phyloP scores from a whole-genome alignment of 1,140 invertebrate species.

The Pogonomyrmex californicus region DNA sequence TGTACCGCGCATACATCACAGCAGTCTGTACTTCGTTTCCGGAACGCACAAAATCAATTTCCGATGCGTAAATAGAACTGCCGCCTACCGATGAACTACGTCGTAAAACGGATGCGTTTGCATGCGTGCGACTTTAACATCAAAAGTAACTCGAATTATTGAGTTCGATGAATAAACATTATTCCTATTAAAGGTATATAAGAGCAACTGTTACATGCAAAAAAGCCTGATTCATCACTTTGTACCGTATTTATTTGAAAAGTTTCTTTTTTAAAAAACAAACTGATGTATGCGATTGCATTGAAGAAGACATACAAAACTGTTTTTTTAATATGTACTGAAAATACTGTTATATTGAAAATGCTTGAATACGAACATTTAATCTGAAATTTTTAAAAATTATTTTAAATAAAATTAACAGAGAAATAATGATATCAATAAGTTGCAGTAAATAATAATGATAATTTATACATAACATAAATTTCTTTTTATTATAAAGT shows the following conservation, averaged over 20 bases:
- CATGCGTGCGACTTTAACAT: slow-evolving; percentile 20
- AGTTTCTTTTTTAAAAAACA: no score
- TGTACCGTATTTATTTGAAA: background rate
- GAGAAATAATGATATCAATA: no score
- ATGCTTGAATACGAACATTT: no score
- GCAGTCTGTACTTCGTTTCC: slow-evolving; percentile 56
- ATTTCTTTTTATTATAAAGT: no score
- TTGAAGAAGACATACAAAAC: no score
- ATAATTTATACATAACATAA: no score
- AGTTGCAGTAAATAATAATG: no score
- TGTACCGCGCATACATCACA: slow-evolving; percentile 25
- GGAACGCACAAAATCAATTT: slow-evolving; percentile 65
- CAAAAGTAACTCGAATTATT: slow-evolving; percentile 13
- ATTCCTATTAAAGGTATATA: slow-evolving; percentile 3
- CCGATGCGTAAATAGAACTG: slow-evolving; percentile 56
- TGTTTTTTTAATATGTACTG: no score
- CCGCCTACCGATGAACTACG: background rate
- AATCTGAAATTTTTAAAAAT: no score
- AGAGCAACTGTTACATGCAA: background rate
- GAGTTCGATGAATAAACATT: background rate
- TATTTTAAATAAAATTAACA: no score
- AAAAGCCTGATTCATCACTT: background rate
- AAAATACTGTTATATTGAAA: no score
- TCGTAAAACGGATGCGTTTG: slow-evolving; percentile 23
- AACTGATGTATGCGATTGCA: no score